phyloP scores from a whole-genome alignment of 2,797 vertebrate genomes.

The Lutjanus campechanus region DNA sequence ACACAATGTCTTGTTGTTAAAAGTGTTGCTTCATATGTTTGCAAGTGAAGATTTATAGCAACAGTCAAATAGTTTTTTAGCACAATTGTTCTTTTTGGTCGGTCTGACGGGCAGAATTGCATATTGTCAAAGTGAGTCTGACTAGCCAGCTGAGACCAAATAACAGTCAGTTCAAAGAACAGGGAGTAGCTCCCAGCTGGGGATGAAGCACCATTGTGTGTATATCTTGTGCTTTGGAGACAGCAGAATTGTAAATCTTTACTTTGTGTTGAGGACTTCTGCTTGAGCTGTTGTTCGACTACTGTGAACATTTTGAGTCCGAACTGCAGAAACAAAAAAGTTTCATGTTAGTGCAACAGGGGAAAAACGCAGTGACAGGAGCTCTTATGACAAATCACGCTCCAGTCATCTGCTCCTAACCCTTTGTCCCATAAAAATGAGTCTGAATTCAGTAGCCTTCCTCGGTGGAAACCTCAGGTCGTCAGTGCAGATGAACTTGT shows the following conservation, averaged over 20 bases:
- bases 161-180: constrained; percentile 50
- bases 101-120: constrained; percentile 45
- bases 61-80: constrained; percentile 2
- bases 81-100: constrained; percentile 12
- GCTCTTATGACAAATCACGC: constrained; percentile 15
- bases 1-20: background rate
- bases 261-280: constrained; percentile 33
- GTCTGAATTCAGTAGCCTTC: background rate
- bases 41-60: background rate
- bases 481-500: constrained; percentile 22
- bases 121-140: constrained; percentile 51
- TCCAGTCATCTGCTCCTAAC: constrained; percentile 33
- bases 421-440: constrained; percentile 38
- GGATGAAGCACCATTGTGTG: constrained; percentile 47
- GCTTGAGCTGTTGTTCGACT: constrained; percentile 33
- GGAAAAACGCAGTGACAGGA: constrained; percentile 13
- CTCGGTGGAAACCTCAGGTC: constrained; percentile 4
- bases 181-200: constrained; percentile 31
- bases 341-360: constrained; percentile 14
- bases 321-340: constrained; percentile 43
- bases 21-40: constrained; percentile 3
- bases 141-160: constrained; percentile 57
- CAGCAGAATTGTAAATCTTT: constrained; percentile 53
- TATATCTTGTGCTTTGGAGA: constrained; percentile 28
- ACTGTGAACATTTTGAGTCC: constrained; percentile 14